phyloP scores from a whole-genome alignment of 2,797 vertebrate species.

The Gadopsis marmoratus region DNA sequence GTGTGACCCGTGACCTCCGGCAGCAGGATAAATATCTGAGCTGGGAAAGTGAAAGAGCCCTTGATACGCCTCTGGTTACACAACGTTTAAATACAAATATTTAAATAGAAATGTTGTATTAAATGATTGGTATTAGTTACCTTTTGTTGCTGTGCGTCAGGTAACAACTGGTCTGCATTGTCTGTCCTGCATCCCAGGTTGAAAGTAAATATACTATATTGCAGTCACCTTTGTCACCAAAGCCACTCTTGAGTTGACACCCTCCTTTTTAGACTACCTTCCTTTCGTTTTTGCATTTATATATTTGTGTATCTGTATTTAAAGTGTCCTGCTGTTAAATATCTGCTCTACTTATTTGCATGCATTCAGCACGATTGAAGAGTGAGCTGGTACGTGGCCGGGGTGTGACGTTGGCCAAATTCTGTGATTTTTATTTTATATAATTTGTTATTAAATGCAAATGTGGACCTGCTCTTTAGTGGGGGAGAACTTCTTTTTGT shows the following conservation, averaged over 20 bases:
- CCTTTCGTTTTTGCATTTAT: neutral
- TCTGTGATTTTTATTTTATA: too few relatives aligned
- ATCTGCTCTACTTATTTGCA: too few relatives aligned
- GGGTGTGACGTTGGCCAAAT: too few relatives aligned
- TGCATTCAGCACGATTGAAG: too few relatives aligned
- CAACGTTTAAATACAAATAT: too few relatives aligned
- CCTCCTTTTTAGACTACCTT: neutral
- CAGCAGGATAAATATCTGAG: neutral
- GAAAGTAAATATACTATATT: neutral
- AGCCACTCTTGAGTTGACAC: neutral
- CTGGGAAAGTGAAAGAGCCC: neutral
- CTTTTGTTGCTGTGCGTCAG: constrained; percentile 2
- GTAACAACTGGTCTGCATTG: neutral
- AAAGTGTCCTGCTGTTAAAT: too few relatives aligned
- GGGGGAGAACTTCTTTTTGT: too few relatives aligned
- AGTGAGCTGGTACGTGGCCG: too few relatives aligned
- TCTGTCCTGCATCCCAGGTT: neutral
- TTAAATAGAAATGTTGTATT: neutral
- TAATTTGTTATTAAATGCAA: too few relatives aligned
- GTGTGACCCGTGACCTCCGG: neutral
- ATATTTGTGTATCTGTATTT: too few relatives aligned
- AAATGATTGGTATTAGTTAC: neutral
- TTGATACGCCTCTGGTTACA: neutral
- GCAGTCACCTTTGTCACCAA: too few relatives aligned
- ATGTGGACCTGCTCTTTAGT: too few relatives aligned